phyloP scores from a whole-genome alignment of 2,888 invertebrate genomes.

The Pyrgus malvae region DNA sequence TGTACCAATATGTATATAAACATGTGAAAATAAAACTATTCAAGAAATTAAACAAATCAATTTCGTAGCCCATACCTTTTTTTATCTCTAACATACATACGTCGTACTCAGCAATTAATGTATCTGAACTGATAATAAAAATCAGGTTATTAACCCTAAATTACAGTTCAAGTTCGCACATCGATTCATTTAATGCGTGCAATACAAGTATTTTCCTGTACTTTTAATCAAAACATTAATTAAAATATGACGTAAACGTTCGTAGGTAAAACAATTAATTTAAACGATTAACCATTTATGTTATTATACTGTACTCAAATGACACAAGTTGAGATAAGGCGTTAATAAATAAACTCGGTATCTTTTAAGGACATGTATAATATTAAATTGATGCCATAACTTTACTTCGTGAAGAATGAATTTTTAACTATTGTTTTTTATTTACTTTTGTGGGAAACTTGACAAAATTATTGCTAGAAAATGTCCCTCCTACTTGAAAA shows the following conservation, averaged over 20 bases:
- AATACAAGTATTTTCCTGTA: constrained; percentile 2
- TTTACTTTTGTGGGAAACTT: too few relatives aligned
- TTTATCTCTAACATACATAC: too few relatives aligned
- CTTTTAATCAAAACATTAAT: neutral
- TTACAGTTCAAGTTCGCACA: neutral
- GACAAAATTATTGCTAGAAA: too few relatives aligned
- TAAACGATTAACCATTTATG: constrained; percentile 5
- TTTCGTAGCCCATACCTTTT: too few relatives aligned
- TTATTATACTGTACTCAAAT: constrained; percentile 1
- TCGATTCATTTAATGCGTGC: neutral
- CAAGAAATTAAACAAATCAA: too few relatives aligned
- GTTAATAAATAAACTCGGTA: constrained; percentile 9
- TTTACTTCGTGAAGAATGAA: neutral
- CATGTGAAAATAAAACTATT: too few relatives aligned
- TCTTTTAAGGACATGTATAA: neutral
- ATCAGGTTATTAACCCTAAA: too few relatives aligned
- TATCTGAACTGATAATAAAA: too few relatives aligned
- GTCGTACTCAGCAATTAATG: too few relatives aligned
- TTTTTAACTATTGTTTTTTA: too few relatives aligned
- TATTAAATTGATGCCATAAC: neutral
- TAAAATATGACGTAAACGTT: neutral
- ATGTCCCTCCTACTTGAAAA: too few relatives aligned
- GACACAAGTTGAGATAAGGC: constrained; percentile 1
- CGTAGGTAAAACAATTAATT: neutral
- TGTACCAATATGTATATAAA: too few relatives aligned